Evolutionary conservation across 2,113 vertebrate genomes (phyloP), one percentile per base, ranked within the genome.

Genomic region (Ondatra zibethicus): DNA sequence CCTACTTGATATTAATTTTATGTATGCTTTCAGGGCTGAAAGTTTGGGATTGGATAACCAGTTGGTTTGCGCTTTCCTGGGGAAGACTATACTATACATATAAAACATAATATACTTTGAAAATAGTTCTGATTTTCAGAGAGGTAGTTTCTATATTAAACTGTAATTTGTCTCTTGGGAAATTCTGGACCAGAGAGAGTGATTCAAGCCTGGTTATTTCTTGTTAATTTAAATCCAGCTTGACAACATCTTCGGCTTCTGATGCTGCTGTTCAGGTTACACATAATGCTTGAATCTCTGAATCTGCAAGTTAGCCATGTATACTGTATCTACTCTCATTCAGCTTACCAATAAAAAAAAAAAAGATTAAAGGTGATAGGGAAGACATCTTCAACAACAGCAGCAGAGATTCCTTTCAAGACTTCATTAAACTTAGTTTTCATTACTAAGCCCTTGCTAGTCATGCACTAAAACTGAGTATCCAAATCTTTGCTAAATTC

Each of bases 151-250:
- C 1, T 42, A 52, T 63, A 52, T 42, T 82, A 66, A 92, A 33
- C 29, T 96, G 10, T 89, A 92, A 87, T 63, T 90, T 87, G 50
- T 52, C 52, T 88, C 87, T 65, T 36, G 45, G 52, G 63, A 39
- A 58, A 76, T 81, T 92, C 39, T 88, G 33, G 9, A 33, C 55
- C 11, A 39, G 3, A 47, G 1, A 61, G 16, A 80, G 42, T 50
- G 25, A 70, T 4, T 76, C 47, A 91, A 63, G 3, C 42, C 23
- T 55, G 7, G 33, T 82, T 47, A 39, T 86, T 27, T 52, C 10
- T 63, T 70, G 16, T 86, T 92, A 36, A 93, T 72, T 61, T 93
- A 47, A 95, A 55, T 63, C 2, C 16, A 76, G 11, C 17, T 29
- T 31, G 39, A 0, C 45, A 39, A 58, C 7, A 13, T 75, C 23